These are phyloP conservation scores for Ophion ellenae DNA, from an alignment of 2,888 invertebrate species.

Conservation along the genomic window DNA sequence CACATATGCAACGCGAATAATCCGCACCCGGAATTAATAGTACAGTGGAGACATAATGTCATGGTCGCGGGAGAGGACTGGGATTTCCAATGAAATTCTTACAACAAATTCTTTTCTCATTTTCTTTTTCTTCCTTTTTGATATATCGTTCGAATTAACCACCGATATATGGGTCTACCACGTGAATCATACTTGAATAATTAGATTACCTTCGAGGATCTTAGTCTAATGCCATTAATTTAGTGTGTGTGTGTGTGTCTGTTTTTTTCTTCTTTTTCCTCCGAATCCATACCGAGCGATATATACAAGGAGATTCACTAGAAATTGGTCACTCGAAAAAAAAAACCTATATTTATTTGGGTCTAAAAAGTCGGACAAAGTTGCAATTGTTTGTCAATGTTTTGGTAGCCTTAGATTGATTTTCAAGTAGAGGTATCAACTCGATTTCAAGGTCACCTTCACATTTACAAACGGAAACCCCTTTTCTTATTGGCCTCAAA, in stretches of 20 bases:
- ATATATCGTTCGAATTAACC: constrained; percentile 69
- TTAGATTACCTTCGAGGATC: constrained; percentile 68
- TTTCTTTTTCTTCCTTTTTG: constrained; percentile 56
- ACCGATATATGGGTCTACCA: constrained; percentile 68
- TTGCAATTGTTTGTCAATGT: too few relatives aligned
- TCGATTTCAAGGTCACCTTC: too few relatives aligned
- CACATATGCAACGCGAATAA: constrained; percentile 37
- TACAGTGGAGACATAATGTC: constrained; percentile 65
- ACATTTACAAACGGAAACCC: too few relatives aligned
- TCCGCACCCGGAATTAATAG: constrained; percentile 57
- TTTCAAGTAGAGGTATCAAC: too few relatives aligned
- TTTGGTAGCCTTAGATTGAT: too few relatives aligned
- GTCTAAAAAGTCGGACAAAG: too few relatives aligned
- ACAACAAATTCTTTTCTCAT: constrained; percentile 59
- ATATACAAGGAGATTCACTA: constrained; percentile 30
- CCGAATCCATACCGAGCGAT: constrained; percentile 66
- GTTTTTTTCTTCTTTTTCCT: constrained; percentile 58
- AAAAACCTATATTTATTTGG: too few relatives aligned
- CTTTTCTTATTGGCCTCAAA: too few relatives aligned
- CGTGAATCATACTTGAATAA: constrained; percentile 69
- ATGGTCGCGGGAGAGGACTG: constrained; percentile 26
- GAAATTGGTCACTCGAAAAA: too few relatives aligned
- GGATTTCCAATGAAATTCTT: constrained; percentile 63
- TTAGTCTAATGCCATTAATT: constrained; percentile 66
- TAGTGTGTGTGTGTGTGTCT: constrained; percentile 36